Evolutionary conservation across 2,888 invertebrate species (phyloP).

Genomic region (Syrphus vitripennis): DNA sequence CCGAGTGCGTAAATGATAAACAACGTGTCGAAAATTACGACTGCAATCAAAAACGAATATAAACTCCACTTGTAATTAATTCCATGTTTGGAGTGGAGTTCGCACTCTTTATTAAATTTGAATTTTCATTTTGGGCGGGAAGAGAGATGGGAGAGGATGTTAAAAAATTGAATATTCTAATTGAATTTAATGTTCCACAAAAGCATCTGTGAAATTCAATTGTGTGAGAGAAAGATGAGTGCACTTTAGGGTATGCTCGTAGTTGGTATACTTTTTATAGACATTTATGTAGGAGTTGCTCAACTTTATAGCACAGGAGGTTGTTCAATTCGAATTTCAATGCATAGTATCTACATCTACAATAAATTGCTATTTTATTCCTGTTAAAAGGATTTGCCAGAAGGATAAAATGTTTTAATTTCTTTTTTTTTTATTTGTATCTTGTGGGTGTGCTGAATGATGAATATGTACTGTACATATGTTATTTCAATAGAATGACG

Average conservation of each 20-base stretch:
- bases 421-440: not conserved
- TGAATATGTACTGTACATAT: too few species aligned
- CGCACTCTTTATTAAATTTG: not conserved
- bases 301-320: not conserved
- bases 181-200: conserved; percentile 7
- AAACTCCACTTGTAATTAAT: not conserved
- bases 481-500: not conserved
- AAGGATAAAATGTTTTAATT: not conserved
- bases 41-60: not conserved
- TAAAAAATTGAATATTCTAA: not conserved
- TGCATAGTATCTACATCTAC: not conserved
- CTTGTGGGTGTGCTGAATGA: not conserved
- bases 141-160: not conserved
- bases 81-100: not conserved
- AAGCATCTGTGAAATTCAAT: conserved; percentile 10
- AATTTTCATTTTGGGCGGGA: not conserved
- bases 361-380: not conserved
- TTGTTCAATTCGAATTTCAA: not conserved
- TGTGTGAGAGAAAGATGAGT: not conserved
- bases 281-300: not conserved
- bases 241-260: not conserved
- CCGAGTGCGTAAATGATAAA: not conserved
- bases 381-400: not conserved
- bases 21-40: not conserved
- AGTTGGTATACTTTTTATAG: not conserved